A percentile compares a stretch with the other conserved stretches of the same genome.
These are phyloP conservation scores for Cepphus grylle DNA, from an alignment of 2,113 vertebrate genomes.

Conservation along the genomic window DNA sequence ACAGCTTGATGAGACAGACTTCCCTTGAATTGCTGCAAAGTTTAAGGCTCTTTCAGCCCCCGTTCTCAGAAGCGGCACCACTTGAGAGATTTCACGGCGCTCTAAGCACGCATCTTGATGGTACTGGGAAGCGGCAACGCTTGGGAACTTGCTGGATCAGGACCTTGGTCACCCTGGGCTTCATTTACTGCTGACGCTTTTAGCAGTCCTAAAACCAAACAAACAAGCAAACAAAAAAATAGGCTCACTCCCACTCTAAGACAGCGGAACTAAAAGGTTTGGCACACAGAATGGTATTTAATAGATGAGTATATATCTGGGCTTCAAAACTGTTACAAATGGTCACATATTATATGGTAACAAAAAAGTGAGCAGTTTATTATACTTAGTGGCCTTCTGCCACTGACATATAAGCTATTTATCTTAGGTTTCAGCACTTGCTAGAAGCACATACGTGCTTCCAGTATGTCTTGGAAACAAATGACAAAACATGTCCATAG, in stretches of 20 bases:
- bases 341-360: background rate
- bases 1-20: background rate
- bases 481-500: background rate
- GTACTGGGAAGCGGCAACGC: background rate
- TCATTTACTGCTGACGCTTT: background rate
- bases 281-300: conserved; percentile 1
- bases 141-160: background rate
- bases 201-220: background rate
- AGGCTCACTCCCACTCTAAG: background rate
- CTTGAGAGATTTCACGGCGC: background rate
- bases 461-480: background rate
- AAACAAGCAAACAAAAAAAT: background rate
- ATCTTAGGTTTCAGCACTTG: background rate
- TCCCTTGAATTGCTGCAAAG: background rate
- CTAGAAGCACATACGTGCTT: background rate
- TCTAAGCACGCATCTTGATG: background rate
- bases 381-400: background rate
- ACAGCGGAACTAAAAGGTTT: conserved; percentile 35
- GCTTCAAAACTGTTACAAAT: conserved; percentile 33
- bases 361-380: background rate
- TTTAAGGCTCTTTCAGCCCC: background rate
- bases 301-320: background rate
- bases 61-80: background rate
- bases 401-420: background rate
- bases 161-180: conserved; percentile 34